These are phyloP conservation scores for Carapus acus DNA, from an alignment of 2,797 vertebrate species.

Conservation along the genomic window DNA sequence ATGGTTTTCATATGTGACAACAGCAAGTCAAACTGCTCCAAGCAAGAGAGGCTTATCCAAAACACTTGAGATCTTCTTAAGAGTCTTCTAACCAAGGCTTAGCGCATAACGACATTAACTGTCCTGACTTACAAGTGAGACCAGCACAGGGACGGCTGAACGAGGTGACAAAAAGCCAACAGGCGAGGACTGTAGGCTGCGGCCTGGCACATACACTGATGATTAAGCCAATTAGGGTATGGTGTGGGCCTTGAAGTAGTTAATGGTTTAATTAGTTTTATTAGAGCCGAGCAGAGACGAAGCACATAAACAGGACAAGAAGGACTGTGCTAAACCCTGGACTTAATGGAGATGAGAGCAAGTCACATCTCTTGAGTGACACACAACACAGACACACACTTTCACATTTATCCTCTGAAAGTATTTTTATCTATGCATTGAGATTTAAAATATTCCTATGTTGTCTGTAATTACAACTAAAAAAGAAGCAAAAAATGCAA, in stretches of 20 bases:
- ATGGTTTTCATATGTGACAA: background rate
- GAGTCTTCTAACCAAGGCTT: constrained; percentile 29
- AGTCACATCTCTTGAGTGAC: constrained; percentile 11
- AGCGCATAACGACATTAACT: constrained; percentile 46
- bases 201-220: constrained; percentile 44
- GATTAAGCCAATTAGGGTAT: constrained; percentile 59
- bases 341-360: constrained; percentile 25
- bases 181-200: constrained; percentile 26
- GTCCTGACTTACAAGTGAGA: constrained; percentile 45
- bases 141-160: constrained; percentile 33
- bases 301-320: constrained; percentile 41
- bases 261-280: constrained; percentile 73
- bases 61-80: constrained; percentile 30
- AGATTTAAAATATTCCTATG: too few relatives aligned
- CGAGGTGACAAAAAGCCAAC: constrained; percentile 33
- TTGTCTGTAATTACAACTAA: too few relatives aligned
- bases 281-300: constrained; percentile 53
- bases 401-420: constrained; percentile 18
- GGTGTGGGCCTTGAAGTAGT: constrained; percentile 59
- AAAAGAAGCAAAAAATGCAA: too few relatives aligned
- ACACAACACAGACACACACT: constrained; percentile 21
- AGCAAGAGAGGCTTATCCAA: constrained; percentile 19
- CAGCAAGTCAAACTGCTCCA: constrained; percentile 1
- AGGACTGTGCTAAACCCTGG: constrained; percentile 36
- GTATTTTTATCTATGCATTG: background rate